These are phyloP conservation scores for Cataglyphis hispanica DNA, from an alignment of 1,140 invertebrate genomes.

Conservation along the genomic window DNA sequence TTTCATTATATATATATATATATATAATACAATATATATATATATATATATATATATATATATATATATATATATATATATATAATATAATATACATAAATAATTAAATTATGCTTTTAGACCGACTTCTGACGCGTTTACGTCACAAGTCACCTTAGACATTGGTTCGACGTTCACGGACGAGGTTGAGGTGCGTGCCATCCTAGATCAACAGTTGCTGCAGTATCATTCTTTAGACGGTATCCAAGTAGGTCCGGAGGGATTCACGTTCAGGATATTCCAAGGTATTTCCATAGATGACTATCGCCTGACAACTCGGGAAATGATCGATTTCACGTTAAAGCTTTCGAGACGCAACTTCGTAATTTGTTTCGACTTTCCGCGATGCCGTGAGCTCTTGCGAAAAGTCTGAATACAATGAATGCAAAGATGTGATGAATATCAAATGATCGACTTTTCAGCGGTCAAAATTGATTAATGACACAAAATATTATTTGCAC, in stretches of 20 bases:
- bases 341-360: constrained; percentile 32
- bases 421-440: constrained; percentile 5
- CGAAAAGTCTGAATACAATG: constrained; percentile 31
- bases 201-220: constrained; percentile 80
- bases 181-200: constrained; percentile 76
- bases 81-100: too few relatives aligned
- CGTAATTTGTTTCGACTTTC: not conserved
- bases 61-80: too few relatives aligned
- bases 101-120: constrained; percentile 60
- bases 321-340: constrained; percentile 68
- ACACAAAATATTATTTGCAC: not conserved
- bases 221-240: constrained; percentile 79
- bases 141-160: constrained; percentile 81
- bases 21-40: too few relatives aligned
- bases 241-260: constrained; percentile 77
- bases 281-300: constrained; percentile 75
- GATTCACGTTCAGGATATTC: constrained; percentile 80
- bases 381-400: constrained; percentile 5
- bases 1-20: too few relatives aligned
- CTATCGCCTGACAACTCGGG: not conserved
- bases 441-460: constrained; percentile 19
- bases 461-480: constrained; percentile 34
- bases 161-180: constrained; percentile 80
- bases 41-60: too few relatives aligned
- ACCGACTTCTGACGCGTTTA: constrained; percentile 80